Base-by-base conservation (phyloP, 1,140 invertebrate species). In the Drosophila ananassae region DNA sequence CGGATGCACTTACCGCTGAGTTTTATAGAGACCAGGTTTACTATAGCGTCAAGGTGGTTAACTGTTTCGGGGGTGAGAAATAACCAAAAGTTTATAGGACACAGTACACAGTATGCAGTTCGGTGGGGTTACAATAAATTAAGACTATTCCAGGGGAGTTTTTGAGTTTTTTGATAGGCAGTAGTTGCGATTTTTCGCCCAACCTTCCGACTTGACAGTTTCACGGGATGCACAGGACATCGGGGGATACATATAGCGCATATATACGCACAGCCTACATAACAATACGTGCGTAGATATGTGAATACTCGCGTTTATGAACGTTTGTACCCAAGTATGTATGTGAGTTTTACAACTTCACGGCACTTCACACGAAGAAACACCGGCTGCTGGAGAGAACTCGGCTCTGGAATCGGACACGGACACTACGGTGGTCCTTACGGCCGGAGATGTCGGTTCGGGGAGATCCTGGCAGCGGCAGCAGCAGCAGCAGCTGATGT, bases 221-320 rank as follows among this genome's bases (percentile, higher is more conserved):
- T 52, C 39, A 67, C 69, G 79, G 79, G 62, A 82, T 82, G 79
- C 79, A 79, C 66, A 85, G 76, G 76, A 84, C 47, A 72, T 50
- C 28, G 57, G 25, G 25, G 25, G 25, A 64, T 67, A 67, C 47
- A 67, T 66, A 53, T 67, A 64, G 56, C 41, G 12, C n/a, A 21
- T 41, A 51, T 32, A 63, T 59, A 39, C 63, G 48, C 48, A 55
- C 25, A 30, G 28, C 37, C 24, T 8, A 57, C 21, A 44, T 62
- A 58, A 32, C 22, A 62, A 30, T 64, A 37, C 41, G 37, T 51
- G 59, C 52, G 21, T 44, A 37, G 22, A 39, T 61, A 39, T 54
- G 48, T 59, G 41, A 44, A 44, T 44, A 41, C 41, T 6, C 56
- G 53, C 69, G 48, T 46, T 44, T 17, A 37, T 50, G 34, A 51